Percentiles rank a stretch among this genome's conserved stretches.
phyloP scores from a whole-genome alignment of 2,113 vertebrate species.

The Tragelaphus strepsiceros region DNA sequence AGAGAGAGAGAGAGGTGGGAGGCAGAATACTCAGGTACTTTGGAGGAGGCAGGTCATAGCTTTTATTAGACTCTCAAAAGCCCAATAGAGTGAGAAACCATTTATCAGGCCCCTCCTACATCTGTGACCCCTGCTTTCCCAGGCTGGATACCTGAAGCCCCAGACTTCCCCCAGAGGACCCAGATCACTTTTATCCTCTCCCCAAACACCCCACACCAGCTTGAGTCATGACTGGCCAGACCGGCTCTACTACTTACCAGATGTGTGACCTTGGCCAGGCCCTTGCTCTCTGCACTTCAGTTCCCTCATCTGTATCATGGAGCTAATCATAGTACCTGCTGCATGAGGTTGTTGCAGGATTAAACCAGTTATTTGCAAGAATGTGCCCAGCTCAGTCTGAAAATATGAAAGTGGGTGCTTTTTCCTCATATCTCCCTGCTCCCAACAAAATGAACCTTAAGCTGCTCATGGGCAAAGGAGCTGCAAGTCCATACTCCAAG shows the following conservation, averaged over 20 bases:
- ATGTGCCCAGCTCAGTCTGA: not conserved
- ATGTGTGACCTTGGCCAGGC: not conserved
- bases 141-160: not conserved
- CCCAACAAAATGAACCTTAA: not conserved
- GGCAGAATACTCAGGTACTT: not conserved
- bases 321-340: too few species aligned
- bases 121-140: not conserved
- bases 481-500: not conserved
- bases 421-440: not conserved
- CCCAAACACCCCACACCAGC: accelerated
- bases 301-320: not conserved
- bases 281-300: not conserved
- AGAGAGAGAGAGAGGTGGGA: too few species aligned
- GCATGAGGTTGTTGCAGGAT: accelerated
- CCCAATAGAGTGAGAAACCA: not conserved
- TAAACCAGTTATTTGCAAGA: too few species aligned
- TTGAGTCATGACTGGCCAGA: not conserved
- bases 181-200: too few species aligned
- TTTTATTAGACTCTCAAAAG: not conserved
- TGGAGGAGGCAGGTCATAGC: not conserved
- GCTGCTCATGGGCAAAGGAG: not conserved
- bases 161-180: not conserved
- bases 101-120: not conserved
- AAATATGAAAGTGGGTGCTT: accelerated
- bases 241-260: not conserved